Percentiles rank a stretch among this genome's conserved stretches.
Evolutionary conservation across 2,888 invertebrate species (phyloP).

Genomic region (Exephanes ischioxanthus): DNA sequence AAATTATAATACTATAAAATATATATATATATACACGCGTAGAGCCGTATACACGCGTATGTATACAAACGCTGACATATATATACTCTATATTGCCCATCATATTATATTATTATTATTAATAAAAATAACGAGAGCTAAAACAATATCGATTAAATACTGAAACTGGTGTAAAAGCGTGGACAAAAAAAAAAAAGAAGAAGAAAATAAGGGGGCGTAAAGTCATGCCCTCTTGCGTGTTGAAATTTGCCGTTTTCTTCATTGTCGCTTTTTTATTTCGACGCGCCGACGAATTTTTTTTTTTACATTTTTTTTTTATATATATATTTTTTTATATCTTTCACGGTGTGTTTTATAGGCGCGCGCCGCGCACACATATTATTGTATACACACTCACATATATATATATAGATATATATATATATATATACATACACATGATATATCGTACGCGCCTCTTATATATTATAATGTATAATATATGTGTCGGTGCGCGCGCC

Average conservation of each 20-base stretch:
- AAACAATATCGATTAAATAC: constrained; percentile 68
- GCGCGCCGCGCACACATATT: constrained; percentile 23
- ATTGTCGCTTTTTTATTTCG: constrained; percentile 65
- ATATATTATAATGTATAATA: constrained; percentile 21
- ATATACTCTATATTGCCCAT: constrained; percentile 57
- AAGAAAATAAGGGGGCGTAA: constrained; percentile 40
- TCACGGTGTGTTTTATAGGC: constrained; percentile 47
- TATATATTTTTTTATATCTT: constrained; percentile 23
- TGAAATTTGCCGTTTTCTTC: constrained; percentile 63
- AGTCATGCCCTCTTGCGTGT: constrained; percentile 30
- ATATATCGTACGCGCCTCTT: constrained; percentile 27
- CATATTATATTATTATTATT: constrained; percentile 61
- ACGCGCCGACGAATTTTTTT: constrained; percentile 49
- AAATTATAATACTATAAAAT: constrained; percentile 35
- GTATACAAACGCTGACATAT: constrained; percentile 63
- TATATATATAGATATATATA: background rate
- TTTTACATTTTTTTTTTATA: constrained; percentile 7
- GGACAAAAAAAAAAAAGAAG: constrained; percentile 33
- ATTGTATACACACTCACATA: background rate
- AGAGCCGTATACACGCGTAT: constrained; percentile 64
- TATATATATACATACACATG: background rate
- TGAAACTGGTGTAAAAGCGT: constrained; percentile 66
- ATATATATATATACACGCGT: constrained; percentile 25
- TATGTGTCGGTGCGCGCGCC: constrained; percentile 41
- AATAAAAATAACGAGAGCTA: constrained; percentile 69